These are phyloP conservation scores for Parus major DNA, from an alignment of 2,113 vertebrate genomes.

Conservation along the genomic window DNA sequence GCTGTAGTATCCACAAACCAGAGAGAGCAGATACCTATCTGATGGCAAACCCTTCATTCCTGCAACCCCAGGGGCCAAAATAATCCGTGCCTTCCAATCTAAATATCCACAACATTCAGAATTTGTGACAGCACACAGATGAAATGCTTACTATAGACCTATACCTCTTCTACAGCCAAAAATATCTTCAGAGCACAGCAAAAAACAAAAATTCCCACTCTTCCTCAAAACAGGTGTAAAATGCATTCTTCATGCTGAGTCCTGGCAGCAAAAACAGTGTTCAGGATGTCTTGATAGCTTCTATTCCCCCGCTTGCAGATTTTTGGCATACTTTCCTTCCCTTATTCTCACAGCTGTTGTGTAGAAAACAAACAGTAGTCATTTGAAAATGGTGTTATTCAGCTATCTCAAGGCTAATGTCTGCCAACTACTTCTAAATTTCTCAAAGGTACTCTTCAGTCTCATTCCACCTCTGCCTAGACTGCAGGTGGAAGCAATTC, in stretches of 20 bases:
- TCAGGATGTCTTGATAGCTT: not conserved
- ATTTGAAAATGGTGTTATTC: not conserved
- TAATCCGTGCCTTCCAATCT: not conserved
- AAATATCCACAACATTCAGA: not conserved
- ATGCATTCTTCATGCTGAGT: not conserved
- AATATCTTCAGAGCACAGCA: not conserved
- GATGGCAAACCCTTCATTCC: not conserved
- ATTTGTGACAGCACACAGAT: not conserved
- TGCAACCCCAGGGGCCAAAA: not conserved
- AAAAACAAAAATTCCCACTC: not conserved
- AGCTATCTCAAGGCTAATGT: not conserved
- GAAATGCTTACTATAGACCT: not conserved
- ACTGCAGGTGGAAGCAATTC: not conserved
- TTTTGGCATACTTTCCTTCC: not conserved
- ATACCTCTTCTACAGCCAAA: not conserved
- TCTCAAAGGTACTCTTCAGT: not conserved
- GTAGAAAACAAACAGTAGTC: constrained; percentile 28
- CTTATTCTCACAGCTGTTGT: constrained; percentile 17
- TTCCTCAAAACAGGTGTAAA: constrained; percentile 13
- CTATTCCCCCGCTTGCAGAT: not conserved
- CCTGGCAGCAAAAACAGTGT: not conserved
- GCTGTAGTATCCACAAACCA: not conserved
- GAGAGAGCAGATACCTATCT: not conserved
- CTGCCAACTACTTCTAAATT: not conserved
- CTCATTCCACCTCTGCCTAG: not conserved